Conservation (phyloP, 2,797 vertebrate species). For the Perodicticus potto region DNA sequence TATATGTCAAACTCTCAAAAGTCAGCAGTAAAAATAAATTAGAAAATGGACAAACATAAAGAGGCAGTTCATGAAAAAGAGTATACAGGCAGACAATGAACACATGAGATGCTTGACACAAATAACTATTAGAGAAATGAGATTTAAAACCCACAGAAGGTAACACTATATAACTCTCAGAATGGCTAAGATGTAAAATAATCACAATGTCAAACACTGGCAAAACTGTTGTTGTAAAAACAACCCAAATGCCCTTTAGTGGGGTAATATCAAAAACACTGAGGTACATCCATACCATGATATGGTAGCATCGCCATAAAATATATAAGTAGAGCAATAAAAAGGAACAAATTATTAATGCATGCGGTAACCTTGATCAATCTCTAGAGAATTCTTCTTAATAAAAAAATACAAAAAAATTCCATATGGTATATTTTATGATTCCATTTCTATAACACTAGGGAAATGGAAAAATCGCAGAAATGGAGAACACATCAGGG, state of each 20-base stretch:
- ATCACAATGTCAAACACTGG: not conserved
- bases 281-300: not conserved
- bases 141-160: not conserved
- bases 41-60: not conserved
- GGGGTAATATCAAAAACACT: not conserved
- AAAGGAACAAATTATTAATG: not conserved
- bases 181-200: not conserved
- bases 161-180: not conserved
- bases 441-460: not conserved
- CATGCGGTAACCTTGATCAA: not conserved
- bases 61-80: not conserved
- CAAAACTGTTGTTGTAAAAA: not conserved
- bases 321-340: not conserved
- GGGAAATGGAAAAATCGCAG: not conserved
- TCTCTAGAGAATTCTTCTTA: not conserved
- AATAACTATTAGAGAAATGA: not conserved
- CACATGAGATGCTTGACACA: not conserved
- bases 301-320: not conserved
- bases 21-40: not conserved
- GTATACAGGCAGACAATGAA: not conserved
- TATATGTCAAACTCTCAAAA: not conserved
- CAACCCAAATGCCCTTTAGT: not conserved
- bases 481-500: not conserved
- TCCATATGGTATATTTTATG: not conserved
- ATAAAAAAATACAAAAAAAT: not conserved